Base-by-base conservation (phyloP, 2,797 vertebrate species). In the Melanotaenia pygmaea region DNA sequence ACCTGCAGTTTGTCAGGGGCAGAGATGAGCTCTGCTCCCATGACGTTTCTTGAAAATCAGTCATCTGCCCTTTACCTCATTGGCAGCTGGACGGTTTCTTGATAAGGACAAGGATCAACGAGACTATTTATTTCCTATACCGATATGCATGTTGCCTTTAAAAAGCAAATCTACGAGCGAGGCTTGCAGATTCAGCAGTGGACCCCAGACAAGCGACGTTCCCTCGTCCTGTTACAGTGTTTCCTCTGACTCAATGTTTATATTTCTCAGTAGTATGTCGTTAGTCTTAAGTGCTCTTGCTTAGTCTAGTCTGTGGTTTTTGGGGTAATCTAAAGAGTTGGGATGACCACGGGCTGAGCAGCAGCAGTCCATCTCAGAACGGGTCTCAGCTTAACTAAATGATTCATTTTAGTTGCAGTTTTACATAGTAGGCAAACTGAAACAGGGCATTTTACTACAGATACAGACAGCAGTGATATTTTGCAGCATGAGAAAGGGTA, bases 251-350 rank as follows among this genome's bases (percentile, higher is more conserved):
- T 79, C 67, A 59, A 53, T 68, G 73, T 85, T 83, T 86, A 71
- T 66, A 38, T 89, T 82, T 79, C 50, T 92, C 90, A 93, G 91
- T 92, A 93, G 88, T 93, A 87, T 67, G 64, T 64, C 57, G 75
- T 72, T 73, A 79, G 61, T 79, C 77, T 51, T 82, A 86, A 89
- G 84, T 90, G 89, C 87, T 89, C 67, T 81, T 34, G 13, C 76
- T 72, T 38, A 61, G 68, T 83, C 75, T 81, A 35, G 63, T 77
- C 79, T 83, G 77, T 64, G 70, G 80, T 73, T 76, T 26, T 43
- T 14, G 50, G 69, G 64, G 72, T 77, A 59, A 60, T 73, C 68
- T 70, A n/a, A 50, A 65, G 59, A 67, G 53, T 59, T 77, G 54
- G 62, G 64, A 73, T 40, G 26, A 80, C 82, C 81, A 84, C 83